Conservation (phyloP, 2,113 vertebrate species). For the Hepsetus odoe region DNA sequence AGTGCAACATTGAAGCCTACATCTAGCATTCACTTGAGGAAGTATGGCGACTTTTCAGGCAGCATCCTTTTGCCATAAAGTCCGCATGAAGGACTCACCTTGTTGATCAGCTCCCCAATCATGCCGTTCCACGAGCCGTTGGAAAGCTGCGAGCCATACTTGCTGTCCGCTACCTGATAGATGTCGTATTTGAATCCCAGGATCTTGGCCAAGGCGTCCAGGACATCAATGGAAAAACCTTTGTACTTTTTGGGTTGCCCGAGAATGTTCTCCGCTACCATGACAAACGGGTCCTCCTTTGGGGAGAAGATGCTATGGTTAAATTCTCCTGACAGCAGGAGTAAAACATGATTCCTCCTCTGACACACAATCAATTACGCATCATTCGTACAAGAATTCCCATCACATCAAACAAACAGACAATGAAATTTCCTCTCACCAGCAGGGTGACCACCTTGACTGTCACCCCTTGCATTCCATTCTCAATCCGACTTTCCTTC, state of each 20-base stretch:
- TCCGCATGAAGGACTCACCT: conserved; percentile 74
- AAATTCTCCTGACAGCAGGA: too few species aligned
- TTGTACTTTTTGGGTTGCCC: conserved; percentile 97
- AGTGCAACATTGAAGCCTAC: too few species aligned
- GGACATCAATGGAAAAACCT: conserved; percentile 95
- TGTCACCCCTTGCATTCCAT: conserved; percentile 91
- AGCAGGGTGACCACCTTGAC: conserved; percentile 96
- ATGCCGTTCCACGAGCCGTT: conserved; percentile 98
- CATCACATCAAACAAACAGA: too few species aligned
- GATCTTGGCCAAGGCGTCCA: conserved; percentile 92
- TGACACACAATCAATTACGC: too few species aligned
- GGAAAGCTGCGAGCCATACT: conserved; percentile 90
- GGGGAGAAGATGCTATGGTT: conserved; percentile 37
- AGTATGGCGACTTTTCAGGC: too few species aligned
- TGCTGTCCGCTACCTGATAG: conserved; percentile 93
- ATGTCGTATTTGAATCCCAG: conserved; percentile 98
- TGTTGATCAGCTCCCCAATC: conserved; percentile 98
- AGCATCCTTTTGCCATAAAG: neutral
- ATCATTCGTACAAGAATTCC: too few species aligned
- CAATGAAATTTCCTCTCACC: too few species aligned
- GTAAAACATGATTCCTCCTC: too few species aligned
- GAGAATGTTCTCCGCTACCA: conserved; percentile 98
- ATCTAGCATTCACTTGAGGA: too few species aligned
- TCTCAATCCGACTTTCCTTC: conserved; percentile 93
- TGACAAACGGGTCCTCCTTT: conserved; percentile 98